Conservation (phyloP, 2,888 invertebrate genomes). For the Caenorhabditis sp. region DNA sequence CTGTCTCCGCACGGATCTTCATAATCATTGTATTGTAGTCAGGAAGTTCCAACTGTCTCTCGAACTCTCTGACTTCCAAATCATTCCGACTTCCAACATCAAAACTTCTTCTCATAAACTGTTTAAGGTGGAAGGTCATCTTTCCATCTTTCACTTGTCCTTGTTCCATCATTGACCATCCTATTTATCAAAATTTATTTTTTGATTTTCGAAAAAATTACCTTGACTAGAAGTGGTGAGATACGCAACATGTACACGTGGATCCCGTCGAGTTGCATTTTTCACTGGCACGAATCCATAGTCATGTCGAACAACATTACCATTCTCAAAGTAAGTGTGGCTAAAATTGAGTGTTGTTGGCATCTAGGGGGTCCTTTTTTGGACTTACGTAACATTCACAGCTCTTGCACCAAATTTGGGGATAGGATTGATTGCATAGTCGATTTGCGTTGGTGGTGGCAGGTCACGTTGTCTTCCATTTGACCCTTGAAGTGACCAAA, state of each 20-base stretch:
- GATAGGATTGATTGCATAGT: constrained; percentile 70
- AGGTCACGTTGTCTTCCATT: constrained; percentile 50
- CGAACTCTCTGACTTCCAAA: constrained; percentile 68
- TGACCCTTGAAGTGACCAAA: constrained; percentile 54
- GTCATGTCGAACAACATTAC: constrained; percentile 65
- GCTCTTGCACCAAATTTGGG: constrained; percentile 70
- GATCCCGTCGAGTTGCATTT: constrained; percentile 68
- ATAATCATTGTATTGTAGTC: constrained; percentile 66
- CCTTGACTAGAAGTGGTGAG: constrained; percentile 68
- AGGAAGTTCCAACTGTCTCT: constrained; percentile 65
- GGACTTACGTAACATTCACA: constrained; percentile 66
- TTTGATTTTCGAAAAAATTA: constrained; percentile 3
- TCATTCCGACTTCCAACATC: constrained; percentile 64
- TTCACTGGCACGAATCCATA: constrained; percentile 71
- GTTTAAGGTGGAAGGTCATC: constrained; percentile 69
- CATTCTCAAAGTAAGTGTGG: constrained; percentile 66
- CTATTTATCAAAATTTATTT: constrained; percentile 20
- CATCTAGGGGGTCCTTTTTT: neutral
- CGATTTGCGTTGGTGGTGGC: constrained; percentile 68
- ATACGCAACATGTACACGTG: constrained; percentile 68
- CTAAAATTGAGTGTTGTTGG: constrained; percentile 37
- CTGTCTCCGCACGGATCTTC: constrained; percentile 68
- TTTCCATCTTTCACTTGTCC: constrained; percentile 67
- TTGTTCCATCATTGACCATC: constrained; percentile 71
- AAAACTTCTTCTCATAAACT: constrained; percentile 67